These are phyloP conservation scores for Neodiprion pinetum DNA, from an alignment of 1,140 invertebrate genomes.

Conservation along the genomic window DNA sequence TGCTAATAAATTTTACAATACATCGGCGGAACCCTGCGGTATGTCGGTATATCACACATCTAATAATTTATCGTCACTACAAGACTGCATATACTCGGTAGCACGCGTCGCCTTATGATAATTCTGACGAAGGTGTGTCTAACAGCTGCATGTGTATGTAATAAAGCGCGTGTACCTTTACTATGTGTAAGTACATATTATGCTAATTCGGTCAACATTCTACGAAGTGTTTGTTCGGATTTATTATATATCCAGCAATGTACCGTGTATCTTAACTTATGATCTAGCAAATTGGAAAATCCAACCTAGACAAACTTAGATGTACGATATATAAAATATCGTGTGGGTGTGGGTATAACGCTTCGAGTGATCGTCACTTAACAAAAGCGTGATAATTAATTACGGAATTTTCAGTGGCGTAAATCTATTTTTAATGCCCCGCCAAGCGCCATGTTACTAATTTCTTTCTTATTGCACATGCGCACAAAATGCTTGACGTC, in stretches of 20 bases:
- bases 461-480: too few species aligned
- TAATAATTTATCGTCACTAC: too few species aligned
- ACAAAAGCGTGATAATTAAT: background rate
- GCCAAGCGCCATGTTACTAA: background rate
- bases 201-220: background rate
- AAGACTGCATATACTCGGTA: too few species aligned
- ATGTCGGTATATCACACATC: too few species aligned
- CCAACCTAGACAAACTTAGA: background rate
- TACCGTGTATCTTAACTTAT: background rate
- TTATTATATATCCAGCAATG: background rate
- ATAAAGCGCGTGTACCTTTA: too few species aligned
- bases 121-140: too few species aligned
- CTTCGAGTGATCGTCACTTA: too few species aligned
- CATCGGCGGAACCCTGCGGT: too few species aligned
- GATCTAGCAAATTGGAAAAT: background rate
- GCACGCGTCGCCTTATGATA: too few species aligned
- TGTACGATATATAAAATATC: too few species aligned
- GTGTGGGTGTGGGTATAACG: too few species aligned
- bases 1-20: background rate
- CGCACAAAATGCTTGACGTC: background rate
- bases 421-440: background rate
- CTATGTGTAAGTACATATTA: background rate
- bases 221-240: background rate
- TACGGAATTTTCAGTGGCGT: background rate
- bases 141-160: too few species aligned